Percentiles rank a stretch among this genome's conserved stretches.
phyloP scores from a whole-genome alignment of 2,888 invertebrate genomes.

The Dexiosoma caninum region DNA sequence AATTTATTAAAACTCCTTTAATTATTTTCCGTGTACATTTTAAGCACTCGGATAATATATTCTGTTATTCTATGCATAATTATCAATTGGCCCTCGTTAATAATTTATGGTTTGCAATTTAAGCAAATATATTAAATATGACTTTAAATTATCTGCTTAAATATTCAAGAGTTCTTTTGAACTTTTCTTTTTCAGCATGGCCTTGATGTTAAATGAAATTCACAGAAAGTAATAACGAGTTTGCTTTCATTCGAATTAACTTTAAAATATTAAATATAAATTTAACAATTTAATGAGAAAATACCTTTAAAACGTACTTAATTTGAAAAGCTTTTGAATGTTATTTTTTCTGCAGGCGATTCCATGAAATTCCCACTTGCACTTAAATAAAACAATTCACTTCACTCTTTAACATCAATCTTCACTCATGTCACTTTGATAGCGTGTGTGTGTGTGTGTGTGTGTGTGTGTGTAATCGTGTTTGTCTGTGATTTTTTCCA shows the following conservation, averaged over 20 bases:
- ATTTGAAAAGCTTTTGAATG: background rate
- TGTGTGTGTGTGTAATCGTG: background rate
- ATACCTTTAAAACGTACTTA: background rate
- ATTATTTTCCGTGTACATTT: too few relatives aligned
- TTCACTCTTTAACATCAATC: slow-evolving; percentile 34
- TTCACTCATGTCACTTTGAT: background rate
- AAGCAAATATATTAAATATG: background rate
- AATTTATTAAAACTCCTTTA: too few relatives aligned
- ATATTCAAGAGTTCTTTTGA: background rate
- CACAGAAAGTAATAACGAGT: background rate
- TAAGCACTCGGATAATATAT: too few relatives aligned
- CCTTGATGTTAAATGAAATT: slow-evolving; percentile 49
- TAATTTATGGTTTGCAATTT: background rate
- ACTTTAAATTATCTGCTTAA: background rate
- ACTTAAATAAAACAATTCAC: slow-evolving; percentile 9
- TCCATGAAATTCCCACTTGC: background rate
- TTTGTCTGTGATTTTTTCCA: background rate
- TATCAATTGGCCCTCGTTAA: background rate
- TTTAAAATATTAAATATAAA: slow-evolving; percentile 18
- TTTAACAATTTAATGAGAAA: slow-evolving; percentile 10
- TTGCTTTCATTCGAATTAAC: slow-evolving; percentile 26
- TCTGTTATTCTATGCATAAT: too few relatives aligned
- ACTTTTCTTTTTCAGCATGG: slow-evolving; percentile 12
- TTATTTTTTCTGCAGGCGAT: background rate
- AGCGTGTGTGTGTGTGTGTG: background rate